Evolutionary conservation across 2,888 invertebrate genomes (phyloP), one percentile per base, ranked within the genome.

Genomic region (Empis livida): DNA sequence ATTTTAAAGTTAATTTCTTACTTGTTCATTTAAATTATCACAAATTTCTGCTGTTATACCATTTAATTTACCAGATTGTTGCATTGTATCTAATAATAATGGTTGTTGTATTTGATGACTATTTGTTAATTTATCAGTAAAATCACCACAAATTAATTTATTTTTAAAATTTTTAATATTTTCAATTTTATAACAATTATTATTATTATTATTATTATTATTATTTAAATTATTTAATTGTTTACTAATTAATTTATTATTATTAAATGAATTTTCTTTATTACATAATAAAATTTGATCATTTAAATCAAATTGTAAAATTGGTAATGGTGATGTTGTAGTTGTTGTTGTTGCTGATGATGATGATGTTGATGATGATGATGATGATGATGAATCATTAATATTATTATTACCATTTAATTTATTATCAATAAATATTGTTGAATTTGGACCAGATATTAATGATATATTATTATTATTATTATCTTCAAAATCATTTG

Each of bases 21-120:
- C 69, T 70, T 70, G 69, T 58, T 70, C 68, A 50, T 67, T 67
- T 40, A 70, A 59, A 61, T 65, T 68, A 50, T 68, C 70, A 57
- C 68, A 69, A 49, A 68, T 59, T 48, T 68, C 70, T 32, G 67
- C 65, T 50, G 63, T 65, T 44, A 67, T 56, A 43, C 65, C 68
- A 55, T 63, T 67, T 61, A 40, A 30, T 35, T 43, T 43, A 35
- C 27, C 41, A n/a, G 20, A 27, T 27, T 20, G 41, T 41, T 41
- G 41, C 41, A 23, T 51, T 54, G 40, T 52, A 14, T n/a, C 16
- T 23, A 41, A 20, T n/a, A 23, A 41, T 16, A 17, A 40, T 16
- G 11, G 11, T 53, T 20, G 48, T 51, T 49, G 42, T 41, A 20
- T 32, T 40, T 46, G 58, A 43, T 48, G 52, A 27, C 46, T 44